phyloP scores from a whole-genome alignment of 2,888 invertebrate genomes.

The Epinotia demarniana region DNA sequence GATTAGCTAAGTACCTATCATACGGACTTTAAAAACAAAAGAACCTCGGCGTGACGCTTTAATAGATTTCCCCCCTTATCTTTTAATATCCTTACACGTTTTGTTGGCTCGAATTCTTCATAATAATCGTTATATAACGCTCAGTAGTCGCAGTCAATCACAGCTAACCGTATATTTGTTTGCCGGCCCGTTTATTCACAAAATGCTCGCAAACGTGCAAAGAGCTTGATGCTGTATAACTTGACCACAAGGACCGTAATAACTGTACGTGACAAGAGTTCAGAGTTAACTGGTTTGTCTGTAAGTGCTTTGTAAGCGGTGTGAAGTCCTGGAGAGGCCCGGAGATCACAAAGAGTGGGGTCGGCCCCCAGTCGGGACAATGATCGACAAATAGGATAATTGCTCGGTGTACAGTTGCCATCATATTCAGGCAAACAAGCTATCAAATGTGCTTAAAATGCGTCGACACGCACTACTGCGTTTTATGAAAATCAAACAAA shows the following conservation, averaged over 20 bases:
- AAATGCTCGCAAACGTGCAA: neutral
- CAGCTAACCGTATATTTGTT: neutral
- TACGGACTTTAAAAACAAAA: no score
- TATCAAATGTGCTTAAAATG: no score
- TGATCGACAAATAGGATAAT: conserved; percentile 40
- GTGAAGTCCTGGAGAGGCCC: conserved; percentile 5
- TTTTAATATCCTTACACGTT: no score
- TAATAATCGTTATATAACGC: neutral
- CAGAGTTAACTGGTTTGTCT: neutral
- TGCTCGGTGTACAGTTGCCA: neutral
- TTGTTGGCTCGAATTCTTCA: no score
- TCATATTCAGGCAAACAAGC: neutral
- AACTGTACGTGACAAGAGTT: neutral
- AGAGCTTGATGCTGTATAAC: no score
- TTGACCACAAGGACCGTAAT: neutral
- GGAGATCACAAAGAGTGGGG: conserved; percentile 31
- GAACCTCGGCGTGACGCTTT: no score
- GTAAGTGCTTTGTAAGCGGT: neutral
- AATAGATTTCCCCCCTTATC: no score
- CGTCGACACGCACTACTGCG: no score
- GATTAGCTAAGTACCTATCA: no score
- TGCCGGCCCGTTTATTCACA: neutral
- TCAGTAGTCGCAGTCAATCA: neutral
- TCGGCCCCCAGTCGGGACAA: conserved; percentile 40
- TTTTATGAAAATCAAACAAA: no score